Conservation (phyloP, 1,140 invertebrate genomes). For the Calephelis virginiensis region DNA sequence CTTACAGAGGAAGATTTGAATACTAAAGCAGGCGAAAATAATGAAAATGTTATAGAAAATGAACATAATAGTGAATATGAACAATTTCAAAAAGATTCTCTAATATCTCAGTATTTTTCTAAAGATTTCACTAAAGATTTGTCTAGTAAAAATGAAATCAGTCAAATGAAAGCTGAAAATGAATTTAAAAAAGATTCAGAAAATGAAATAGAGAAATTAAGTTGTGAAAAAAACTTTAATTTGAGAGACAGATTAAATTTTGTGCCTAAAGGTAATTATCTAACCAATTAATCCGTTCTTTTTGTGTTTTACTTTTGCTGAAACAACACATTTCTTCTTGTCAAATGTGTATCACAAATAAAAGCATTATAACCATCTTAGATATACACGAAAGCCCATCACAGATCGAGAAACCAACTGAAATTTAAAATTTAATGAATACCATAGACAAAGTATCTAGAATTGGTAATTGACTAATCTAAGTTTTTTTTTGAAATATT, state of each 20-base stretch:
- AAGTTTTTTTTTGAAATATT: not conserved
- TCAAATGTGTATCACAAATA: too few relatives aligned
- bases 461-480: too few relatives aligned
- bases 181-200: not conserved
- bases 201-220: not conserved
- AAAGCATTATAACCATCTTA: too few relatives aligned
- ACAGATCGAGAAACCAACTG: too few relatives aligned
- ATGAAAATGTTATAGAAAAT: not conserved
- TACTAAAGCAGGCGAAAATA: not conserved
- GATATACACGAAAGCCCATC: too few relatives aligned
- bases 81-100: not conserved
- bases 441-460: too few relatives aligned
- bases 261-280: constrained; percentile 52
- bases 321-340: too few relatives aligned
- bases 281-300: not conserved
- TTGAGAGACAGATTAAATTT: constrained; percentile 47
- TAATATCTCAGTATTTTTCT: not conserved
- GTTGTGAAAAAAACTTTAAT: constrained; percentile 36
- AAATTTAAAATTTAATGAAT: too few relatives aligned
- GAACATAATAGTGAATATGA: not conserved
- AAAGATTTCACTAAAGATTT: not conserved
- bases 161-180: not conserved
- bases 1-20: constrained; percentile 25
- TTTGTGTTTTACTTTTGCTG: not conserved
- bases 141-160: not conserved